phyloP scores from a whole-genome alignment of 2,113 vertebrate species.

The Glaucidium brasilianum region DNA sequence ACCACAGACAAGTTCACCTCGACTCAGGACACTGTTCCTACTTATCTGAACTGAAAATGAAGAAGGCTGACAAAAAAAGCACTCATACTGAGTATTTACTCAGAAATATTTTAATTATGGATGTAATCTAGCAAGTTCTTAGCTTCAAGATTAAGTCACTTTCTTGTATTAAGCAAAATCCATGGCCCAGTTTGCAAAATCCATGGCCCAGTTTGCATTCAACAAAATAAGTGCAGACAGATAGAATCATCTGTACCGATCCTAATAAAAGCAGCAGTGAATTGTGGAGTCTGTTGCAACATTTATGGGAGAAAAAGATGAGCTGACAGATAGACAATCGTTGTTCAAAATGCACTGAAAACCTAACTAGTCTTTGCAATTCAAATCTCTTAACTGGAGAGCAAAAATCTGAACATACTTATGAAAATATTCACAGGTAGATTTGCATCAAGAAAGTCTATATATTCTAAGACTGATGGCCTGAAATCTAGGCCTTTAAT shows the following conservation, averaged over 20 bases:
- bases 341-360: neutral
- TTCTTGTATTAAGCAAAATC: neutral
- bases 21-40: accelerated
- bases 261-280: neutral
- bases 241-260: neutral
- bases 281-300: neutral
- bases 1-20: neutral
- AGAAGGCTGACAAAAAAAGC: neutral
- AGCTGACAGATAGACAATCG: accelerated
- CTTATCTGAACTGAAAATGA: neutral
- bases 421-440: neutral
- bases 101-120: neutral
- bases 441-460: neutral
- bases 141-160: neutral
- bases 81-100: neutral
- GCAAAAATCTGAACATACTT: neutral
- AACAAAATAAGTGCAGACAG: neutral
- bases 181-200: no score
- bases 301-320: neutral
- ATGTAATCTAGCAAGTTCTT: neutral
- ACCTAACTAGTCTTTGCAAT: neutral
- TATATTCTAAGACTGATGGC: neutral
- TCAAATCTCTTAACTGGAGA: neutral
- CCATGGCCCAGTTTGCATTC: neutral
- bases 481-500: neutral